phyloP scores from a whole-genome alignment of 2,797 vertebrate genomes.

The Cirrhinus mrigala region DNA sequence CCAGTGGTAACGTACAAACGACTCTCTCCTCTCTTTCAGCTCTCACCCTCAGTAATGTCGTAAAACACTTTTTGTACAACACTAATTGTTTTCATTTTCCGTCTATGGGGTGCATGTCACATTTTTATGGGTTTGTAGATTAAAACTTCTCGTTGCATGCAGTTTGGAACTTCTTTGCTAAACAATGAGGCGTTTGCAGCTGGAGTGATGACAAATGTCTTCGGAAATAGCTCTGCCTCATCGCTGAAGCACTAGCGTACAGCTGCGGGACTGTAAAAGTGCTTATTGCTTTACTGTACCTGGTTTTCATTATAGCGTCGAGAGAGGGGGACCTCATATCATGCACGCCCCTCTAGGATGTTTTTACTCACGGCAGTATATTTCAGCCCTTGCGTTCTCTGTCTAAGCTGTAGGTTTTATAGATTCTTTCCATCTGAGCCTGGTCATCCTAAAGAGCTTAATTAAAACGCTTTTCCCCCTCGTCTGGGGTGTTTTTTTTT shows the following conservation, averaged over 20 bases:
- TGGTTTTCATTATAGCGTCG: constrained; percentile 29
- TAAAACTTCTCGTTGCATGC: constrained; percentile 31
- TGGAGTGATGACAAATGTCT: constrained; percentile 21
- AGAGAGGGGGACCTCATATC: constrained; percentile 29
- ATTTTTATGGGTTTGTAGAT: constrained; percentile 21
- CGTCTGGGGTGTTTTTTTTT: constrained; percentile 53
- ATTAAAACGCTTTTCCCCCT: constrained; percentile 69
- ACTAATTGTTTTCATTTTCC: constrained; percentile 18
- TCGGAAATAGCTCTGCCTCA: neutral
- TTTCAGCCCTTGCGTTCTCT: constrained; percentile 62
- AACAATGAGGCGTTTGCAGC: neutral
- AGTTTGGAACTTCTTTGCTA: constrained; percentile 1
- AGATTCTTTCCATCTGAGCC: constrained; percentile 84
- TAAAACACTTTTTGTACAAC: constrained; percentile 40
- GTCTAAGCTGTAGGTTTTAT: constrained; percentile 53
- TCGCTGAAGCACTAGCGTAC: constrained; percentile 6
- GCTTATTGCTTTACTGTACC: constrained; percentile 7
- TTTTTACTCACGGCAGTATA: constrained; percentile 57
- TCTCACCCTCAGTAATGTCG: constrained; percentile 36
- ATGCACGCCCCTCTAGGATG: constrained; percentile 31
- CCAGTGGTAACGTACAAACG: constrained; percentile 70
- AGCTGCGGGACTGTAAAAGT: constrained; percentile 18
- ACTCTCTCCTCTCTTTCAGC: constrained; percentile 53
- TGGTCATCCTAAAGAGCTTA: constrained; percentile 83
- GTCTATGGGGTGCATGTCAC: constrained; percentile 24